Conservation (phyloP, 2,113 vertebrate species). For the Bufo gargarizans region DNA sequence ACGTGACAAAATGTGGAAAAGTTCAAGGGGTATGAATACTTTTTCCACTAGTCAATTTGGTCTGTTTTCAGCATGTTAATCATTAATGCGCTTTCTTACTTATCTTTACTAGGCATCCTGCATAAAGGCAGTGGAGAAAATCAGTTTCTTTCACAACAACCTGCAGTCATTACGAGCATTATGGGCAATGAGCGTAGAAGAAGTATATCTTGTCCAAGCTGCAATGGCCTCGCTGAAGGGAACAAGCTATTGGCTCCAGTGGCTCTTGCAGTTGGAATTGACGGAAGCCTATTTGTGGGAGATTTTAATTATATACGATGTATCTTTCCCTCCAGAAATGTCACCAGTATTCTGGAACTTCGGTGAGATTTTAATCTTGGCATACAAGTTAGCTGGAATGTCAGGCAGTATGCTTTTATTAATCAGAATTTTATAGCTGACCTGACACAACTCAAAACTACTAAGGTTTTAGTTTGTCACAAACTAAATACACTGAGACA, state of each 20-base stretch:
- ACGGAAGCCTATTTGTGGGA: conserved; percentile 96
- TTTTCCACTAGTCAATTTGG: not conserved
- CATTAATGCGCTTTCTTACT: not conserved
- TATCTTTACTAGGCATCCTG: conserved; percentile 82
- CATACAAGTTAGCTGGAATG: conserved; percentile 54
- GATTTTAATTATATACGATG: conserved; percentile 97
- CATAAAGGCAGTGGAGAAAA: conserved; percentile 98
- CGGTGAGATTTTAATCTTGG: conserved; percentile 76
- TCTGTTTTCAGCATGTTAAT: not conserved
- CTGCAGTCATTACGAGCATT: conserved; percentile 92
- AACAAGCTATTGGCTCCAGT: conserved; percentile 98
- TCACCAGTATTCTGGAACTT: conserved; percentile 94
- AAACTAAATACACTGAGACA: conserved; percentile 45
- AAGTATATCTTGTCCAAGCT: conserved; percentile 98
- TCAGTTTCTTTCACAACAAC: conserved; percentile 95
- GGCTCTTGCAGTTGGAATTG: conserved; percentile 91
- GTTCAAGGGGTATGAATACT: not conserved
- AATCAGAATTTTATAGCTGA: conserved; percentile 58
- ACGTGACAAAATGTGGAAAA: no score
- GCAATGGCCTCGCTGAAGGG: conserved; percentile 95
- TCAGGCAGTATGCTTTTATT: conserved; percentile 54
- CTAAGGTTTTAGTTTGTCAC: conserved; percentile 43
- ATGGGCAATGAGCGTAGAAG: conserved; percentile 96
- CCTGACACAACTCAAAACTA: conserved; percentile 55
- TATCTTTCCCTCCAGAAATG: conserved; percentile 95